phyloP scores from a whole-genome alignment of 1,140 invertebrate genomes.

The Euschistus heros region DNA sequence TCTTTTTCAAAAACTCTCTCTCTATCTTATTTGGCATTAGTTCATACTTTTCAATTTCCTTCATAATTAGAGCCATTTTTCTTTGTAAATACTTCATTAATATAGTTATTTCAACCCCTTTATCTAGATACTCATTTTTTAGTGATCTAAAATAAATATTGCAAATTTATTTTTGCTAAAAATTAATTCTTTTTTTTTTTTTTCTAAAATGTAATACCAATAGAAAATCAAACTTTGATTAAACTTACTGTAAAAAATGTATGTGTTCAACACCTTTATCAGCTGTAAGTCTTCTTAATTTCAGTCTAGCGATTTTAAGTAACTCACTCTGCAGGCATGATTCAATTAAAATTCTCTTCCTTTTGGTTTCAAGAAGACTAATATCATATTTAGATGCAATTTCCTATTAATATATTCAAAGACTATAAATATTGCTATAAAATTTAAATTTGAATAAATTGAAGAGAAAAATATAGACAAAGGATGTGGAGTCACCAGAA shows the following conservation, averaged over 20 bases:
- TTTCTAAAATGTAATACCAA: no score
- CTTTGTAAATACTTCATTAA: not conserved
- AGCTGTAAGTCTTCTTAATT: conserved; percentile 3
- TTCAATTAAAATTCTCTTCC: not conserved
- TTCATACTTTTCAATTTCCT: not conserved
- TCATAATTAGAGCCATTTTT: not conserved
- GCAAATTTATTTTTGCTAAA: no score
- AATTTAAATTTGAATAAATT: no score
- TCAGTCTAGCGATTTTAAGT: not conserved
- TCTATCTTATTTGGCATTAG: not conserved
- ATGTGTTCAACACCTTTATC: not conserved
- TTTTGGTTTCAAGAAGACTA: not conserved
- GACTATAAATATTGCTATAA: no score
- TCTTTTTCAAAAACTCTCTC: not conserved
- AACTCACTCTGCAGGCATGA: not conserved
- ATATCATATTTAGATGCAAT: not conserved
- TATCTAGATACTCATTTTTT: not conserved
- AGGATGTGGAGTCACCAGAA: no score
- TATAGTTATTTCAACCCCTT: not conserved
- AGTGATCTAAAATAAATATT: no score
- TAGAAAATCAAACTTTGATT: no score
- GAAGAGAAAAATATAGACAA: no score
- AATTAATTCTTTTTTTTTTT: no score
- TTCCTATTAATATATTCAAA: not conserved
- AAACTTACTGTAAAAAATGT: not conserved